phyloP scores from a whole-genome alignment of 2,888 invertebrate genomes.

The Drosophila recens region DNA sequence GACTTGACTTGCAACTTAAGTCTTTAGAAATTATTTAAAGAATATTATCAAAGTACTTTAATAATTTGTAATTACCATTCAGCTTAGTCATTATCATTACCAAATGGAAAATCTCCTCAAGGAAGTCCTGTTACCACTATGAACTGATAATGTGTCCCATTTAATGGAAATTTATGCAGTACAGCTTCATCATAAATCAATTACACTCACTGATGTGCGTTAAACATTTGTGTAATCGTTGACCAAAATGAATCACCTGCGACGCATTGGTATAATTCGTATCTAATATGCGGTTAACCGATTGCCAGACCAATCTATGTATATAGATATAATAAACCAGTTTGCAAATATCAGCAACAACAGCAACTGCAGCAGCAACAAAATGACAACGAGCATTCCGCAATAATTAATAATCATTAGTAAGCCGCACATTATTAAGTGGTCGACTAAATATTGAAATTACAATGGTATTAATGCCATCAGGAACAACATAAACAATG shows the following conservation, averaged over 20 bases:
- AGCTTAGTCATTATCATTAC: not conserved
- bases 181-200: conserved; percentile 40
- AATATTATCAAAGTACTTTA: not conserved
- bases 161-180: conserved; percentile 3
- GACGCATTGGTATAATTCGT: conserved; percentile 43
- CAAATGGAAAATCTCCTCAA: conserved; percentile 2
- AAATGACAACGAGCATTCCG: conserved; percentile 63
- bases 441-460: conserved; percentile 82
- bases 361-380: conserved; percentile 24
- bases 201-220: conserved; percentile 33
- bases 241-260: conserved; percentile 59
- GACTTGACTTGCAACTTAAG: not conserved
- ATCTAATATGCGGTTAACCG: conserved; percentile 71
- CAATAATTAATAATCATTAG: conserved; percentile 81
- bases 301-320: conserved; percentile 13
- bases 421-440: conserved; percentile 80
- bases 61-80: not conserved
- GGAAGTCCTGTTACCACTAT: not conserved
- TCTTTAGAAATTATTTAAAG: not conserved
- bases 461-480: conserved; percentile 75
- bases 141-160: not conserved
- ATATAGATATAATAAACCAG: conserved; percentile 19
- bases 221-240: conserved; percentile 31
- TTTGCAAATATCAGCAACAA: conserved; percentile 13
- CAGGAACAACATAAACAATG: conserved; percentile 78